These are phyloP conservation scores for Chloebia gouldiae DNA, from an alignment of 2,113 vertebrate species.

Conservation along the genomic window DNA sequence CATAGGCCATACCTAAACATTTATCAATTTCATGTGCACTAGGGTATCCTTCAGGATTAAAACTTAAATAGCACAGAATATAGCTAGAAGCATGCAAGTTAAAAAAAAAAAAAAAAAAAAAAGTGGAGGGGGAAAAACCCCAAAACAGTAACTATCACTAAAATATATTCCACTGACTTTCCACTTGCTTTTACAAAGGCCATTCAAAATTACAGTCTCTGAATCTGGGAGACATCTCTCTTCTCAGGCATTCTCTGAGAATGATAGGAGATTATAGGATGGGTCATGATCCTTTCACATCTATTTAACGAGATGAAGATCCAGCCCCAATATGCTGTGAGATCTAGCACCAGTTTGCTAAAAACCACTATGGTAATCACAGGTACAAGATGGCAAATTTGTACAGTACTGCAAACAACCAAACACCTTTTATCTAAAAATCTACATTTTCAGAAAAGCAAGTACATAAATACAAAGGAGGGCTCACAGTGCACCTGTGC, in stretches of 20 bases:
- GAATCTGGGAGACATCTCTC: background rate
- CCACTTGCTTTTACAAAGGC: background rate
- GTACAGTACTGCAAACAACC: background rate
- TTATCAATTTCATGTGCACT: background rate
- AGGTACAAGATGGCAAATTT: background rate
- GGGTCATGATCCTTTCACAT: background rate
- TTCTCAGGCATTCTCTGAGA: background rate
- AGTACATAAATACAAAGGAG: background rate
- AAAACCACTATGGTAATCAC: background rate
- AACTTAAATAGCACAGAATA: background rate
- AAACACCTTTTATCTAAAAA: background rate
- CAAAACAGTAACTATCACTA: background rate
- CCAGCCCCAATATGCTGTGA: background rate
- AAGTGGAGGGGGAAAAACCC: accelerated
- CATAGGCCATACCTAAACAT: background rate
- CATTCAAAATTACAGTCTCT: background rate
- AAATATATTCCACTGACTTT: background rate
- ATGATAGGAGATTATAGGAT: background rate
- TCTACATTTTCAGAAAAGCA: background rate
- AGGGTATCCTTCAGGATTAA: background rate
- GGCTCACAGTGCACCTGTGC: background rate
- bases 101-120: background rate
- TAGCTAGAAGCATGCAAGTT: background rate
- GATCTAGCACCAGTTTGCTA: background rate
- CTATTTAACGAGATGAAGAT: background rate